Evolutionary conservation across 2,113 vertebrate species (phyloP), one percentile per base, ranked within the genome.

Genomic region (Mastomys coucha): DNA sequence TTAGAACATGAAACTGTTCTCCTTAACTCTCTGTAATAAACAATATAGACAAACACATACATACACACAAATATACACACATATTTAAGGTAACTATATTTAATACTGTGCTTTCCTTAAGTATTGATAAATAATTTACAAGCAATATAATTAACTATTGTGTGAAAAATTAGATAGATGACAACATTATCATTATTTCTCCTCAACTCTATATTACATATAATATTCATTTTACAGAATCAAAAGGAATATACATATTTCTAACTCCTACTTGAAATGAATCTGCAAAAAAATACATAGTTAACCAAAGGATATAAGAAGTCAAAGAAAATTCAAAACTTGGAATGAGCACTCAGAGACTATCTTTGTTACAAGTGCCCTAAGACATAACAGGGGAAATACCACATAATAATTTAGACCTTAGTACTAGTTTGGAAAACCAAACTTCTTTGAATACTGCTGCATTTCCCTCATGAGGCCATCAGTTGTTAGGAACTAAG

Each of bases 321-420:
- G 6, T 13, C 39, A 94, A 81, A 70, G 36, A 80, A 91, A 73
- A 94, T 81, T 77, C 39, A 65, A n/a, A 86, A 65, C 70, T 96
- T 91, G 49, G 39, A 80, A 70, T 16, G 80, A 56, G 4, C 33
- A 39, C 58, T 60, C 63, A 92, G 9, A 42, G 63, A 60, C 3
- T 56, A 11, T 88, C 45, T 89, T 92, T 80, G 20, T 28, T 60
- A 14, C 75, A 88, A 95, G 49, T 51, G 9, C 24, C 39, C 69
- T 81, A 87, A 94, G 97, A 95, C 77, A 63, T 75, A 33, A 2
- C 92, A 28, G 63, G 22, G 42, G 7, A 94, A 96, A 90, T 67
- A 42, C 7, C 67, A 65, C 9, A 56, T 39, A 45, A 70, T 20
- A 11, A 94, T 82, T 89, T 81, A 93, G 24, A 36, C 16, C 10